Evolutionary conservation across 2,888 invertebrate genomes (phyloP).

Genomic region (Pristionchus mayeri): DNA sequence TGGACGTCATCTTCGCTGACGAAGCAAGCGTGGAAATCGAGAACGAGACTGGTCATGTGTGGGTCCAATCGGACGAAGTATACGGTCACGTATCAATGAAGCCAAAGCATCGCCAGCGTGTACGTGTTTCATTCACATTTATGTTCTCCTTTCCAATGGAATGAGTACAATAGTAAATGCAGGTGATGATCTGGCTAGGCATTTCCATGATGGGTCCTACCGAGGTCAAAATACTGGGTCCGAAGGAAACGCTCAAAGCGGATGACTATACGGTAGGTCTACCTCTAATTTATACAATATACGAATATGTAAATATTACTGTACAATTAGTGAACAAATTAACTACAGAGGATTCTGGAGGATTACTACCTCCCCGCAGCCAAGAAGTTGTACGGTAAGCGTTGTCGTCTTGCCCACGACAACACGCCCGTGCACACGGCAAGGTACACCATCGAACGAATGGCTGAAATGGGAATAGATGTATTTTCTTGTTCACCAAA

Average conservation of each 20-base stretch:
- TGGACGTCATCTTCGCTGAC: background rate
- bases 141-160: background rate
- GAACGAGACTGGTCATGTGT: background rate
- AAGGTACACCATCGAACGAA: background rate
- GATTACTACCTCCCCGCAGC: background rate
- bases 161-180: background rate
- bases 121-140: background rate
- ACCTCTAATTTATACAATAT: background rate
- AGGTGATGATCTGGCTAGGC: constrained; percentile 3
- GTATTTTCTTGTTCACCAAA: background rate
- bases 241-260: background rate
- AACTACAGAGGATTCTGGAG: background rate
- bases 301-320: background rate
- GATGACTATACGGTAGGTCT: background rate
- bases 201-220: constrained; percentile 11
- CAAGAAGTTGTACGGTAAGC: background rate
- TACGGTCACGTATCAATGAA: background rate
- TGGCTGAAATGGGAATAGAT: constrained; percentile 14
- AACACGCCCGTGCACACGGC: constrained; percentile 5
- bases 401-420: background rate
- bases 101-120: background rate
- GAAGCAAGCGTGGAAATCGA: background rate
- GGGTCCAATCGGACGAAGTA: background rate
- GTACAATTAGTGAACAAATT: background rate
- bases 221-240: background rate